phyloP scores from a whole-genome alignment of 2,888 invertebrate genomes.

The Pteria penguin region DNA sequence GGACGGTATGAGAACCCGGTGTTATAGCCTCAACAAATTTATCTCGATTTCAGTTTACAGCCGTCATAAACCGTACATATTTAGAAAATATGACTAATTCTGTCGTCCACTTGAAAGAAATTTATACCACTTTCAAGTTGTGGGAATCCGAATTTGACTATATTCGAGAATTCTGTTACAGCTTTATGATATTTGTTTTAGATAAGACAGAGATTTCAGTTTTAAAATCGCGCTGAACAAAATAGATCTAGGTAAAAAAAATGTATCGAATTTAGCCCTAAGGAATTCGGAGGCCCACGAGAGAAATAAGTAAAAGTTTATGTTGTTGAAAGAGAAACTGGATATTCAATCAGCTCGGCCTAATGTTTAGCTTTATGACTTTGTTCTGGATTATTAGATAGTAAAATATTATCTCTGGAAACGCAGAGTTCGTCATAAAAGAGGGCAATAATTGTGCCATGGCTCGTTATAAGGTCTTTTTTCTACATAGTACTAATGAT shows the following conservation, averaged over 20 bases:
- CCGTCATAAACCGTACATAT: neutral
- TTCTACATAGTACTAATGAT: no score
- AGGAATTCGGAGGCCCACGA: no score
- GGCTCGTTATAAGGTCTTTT: no score
- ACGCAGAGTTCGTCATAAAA: neutral
- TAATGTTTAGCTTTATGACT: neutral
- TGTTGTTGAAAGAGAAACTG: no score
- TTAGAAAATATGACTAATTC: neutral
- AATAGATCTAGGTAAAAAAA: no score
- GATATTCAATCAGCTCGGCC: no score
- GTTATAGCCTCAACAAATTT: neutral
- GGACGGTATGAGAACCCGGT: neutral
- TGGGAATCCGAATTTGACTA: neutral
- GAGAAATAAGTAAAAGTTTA: no score
- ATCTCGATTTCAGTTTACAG: neutral
- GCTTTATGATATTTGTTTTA: neutral
- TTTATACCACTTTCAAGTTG: neutral
- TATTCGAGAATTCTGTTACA: neutral
- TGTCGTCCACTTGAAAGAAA: neutral
- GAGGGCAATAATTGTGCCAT: slow-evolving; percentile 7
- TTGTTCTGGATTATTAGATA: neutral
- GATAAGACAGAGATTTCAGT: neutral
- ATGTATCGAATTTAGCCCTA: no score
- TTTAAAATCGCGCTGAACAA: no score
- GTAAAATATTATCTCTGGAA: neutral